Evolutionary conservation across 64 coral and sea anemone species (phyloP).

Genomic region (Trachythela sp.): DNA sequence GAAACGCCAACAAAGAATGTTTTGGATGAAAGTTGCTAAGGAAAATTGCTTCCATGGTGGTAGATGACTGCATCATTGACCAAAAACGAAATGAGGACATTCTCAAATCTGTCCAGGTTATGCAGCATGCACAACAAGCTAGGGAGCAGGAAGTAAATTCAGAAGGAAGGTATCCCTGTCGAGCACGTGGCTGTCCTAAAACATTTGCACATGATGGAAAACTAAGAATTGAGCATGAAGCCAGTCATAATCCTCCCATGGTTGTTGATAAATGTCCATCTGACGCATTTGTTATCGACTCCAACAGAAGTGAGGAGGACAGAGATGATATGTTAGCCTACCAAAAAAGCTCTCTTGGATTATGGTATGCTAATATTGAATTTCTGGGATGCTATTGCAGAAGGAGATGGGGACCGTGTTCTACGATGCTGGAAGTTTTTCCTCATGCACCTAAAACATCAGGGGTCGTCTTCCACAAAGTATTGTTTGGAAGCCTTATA

Average conservation of each 20-base stretch:
- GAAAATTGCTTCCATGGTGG: constrained; percentile 57
- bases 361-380: constrained; percentile 70
- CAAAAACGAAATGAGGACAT: constrained; percentile 46
- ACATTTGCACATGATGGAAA: constrained; percentile 88
- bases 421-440: constrained; percentile 20
- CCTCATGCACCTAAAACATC: neutral
- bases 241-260: neutral
- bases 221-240: constrained; percentile 55
- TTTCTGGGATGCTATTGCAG: constrained; percentile 67
- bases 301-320: neutral
- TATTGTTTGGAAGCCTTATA: neutral
- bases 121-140: constrained; percentile 38
- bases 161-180: constrained; percentile 59
- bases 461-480: neutral
- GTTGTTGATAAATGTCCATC: neutral
- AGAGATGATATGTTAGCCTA: constrained; percentile 80
- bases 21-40: neutral
- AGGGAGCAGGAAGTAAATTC: constrained; percentile 38
- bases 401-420: constrained; percentile 63
- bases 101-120: constrained; percentile 11
- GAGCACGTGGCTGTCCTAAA: constrained; percentile 68
- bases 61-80: constrained; percentile 63
- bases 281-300: neutral
- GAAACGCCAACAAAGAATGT: too few species aligned
- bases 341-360: constrained; percentile 57